Evolutionary conservation across 1,140 invertebrate genomes (phyloP).

Genomic region (Vanessa tameamea): DNA sequence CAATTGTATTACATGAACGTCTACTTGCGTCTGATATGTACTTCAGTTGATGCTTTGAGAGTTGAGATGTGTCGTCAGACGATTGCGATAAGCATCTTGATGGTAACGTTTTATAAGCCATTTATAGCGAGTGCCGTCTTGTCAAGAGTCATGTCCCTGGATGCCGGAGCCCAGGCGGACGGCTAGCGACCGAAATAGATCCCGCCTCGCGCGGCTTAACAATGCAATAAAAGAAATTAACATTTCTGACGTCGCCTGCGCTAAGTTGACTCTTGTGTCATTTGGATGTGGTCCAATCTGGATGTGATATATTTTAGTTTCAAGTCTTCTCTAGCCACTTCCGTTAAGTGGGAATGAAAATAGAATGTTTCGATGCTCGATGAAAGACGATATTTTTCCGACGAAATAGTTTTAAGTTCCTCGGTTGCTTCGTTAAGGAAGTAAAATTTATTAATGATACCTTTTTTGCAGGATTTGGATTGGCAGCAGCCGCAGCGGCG

Average conservation of each 20-base stretch:
- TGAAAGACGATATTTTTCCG: constrained; percentile 64
- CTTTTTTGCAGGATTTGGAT: constrained; percentile 70
- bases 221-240: constrained; percentile 81
- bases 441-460: constrained; percentile 42
- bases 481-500: constrained; percentile 73
- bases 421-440: constrained; percentile 5
- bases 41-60: not conserved
- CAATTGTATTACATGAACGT: constrained; percentile 1
- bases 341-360: constrained; percentile 72
- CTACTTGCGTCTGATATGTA: not conserved
- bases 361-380: constrained; percentile 57
- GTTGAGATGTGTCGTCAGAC: constrained; percentile 16
- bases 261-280: constrained; percentile 79
- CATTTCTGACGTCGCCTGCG: constrained; percentile 69
- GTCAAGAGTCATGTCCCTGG: constrained; percentile 70
- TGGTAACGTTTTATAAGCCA: constrained; percentile 54
- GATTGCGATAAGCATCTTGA: constrained; percentile 24
- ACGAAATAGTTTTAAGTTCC: constrained; percentile 43
- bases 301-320: constrained; percentile 71
- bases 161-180: constrained; percentile 68
- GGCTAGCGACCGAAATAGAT: constrained; percentile 75
- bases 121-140: constrained; percentile 76
- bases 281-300: constrained; percentile 77
- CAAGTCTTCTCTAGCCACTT: constrained; percentile 66
- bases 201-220: constrained; percentile 74